phyloP scores from a whole-genome alignment of 2,888 invertebrate species.

The Drosophila hamatofila region DNA sequence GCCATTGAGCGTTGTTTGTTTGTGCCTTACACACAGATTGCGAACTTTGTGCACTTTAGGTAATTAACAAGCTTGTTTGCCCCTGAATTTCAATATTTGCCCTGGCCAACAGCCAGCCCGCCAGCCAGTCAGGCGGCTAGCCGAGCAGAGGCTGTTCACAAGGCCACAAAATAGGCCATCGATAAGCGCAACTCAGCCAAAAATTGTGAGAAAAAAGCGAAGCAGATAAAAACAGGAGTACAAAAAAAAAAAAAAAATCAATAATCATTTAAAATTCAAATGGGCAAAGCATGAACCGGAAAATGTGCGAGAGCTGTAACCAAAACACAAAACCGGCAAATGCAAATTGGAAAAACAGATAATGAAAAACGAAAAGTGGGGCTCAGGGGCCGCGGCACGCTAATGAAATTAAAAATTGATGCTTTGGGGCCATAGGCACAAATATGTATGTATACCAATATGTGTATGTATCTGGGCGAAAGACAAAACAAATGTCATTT shows the following conservation, averaged over 20 bases:
- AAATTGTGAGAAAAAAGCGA: neutral
- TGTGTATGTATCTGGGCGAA: slow-evolving; percentile 3
- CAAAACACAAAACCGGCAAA: slow-evolving; percentile 62
- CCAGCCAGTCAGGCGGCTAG: neutral
- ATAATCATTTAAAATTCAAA: slow-evolving; percentile 79
- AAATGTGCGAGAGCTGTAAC: slow-evolving; percentile 64
- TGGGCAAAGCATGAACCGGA: slow-evolving; percentile 76
- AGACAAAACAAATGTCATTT: slow-evolving; percentile 75
- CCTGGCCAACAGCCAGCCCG: slow-evolving; percentile 7
- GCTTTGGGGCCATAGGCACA: slow-evolving; percentile 72
- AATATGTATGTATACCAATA: slow-evolving; percentile 5
- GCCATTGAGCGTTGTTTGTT: slow-evolving; percentile 26
- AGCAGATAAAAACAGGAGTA: neutral
- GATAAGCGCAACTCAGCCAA: slow-evolving; percentile 32
- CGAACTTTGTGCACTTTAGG: slow-evolving; percentile 62
- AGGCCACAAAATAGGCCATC: slow-evolving; percentile 49
- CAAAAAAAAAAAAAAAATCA: slow-evolving; percentile 52
- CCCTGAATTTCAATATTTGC: slow-evolving; percentile 56
- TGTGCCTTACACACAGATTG: slow-evolving; percentile 29
- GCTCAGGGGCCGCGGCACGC: slow-evolving; percentile 58
- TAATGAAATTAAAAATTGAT: slow-evolving; percentile 81
- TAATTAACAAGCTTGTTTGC: slow-evolving; percentile 68
- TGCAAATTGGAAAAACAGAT: slow-evolving; percentile 80
- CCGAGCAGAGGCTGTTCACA: slow-evolving; percentile 24
- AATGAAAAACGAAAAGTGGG: slow-evolving; percentile 70